Base-by-base conservation (phyloP, 2,888 invertebrate genomes). In the Leptopilina syphax region DNA sequence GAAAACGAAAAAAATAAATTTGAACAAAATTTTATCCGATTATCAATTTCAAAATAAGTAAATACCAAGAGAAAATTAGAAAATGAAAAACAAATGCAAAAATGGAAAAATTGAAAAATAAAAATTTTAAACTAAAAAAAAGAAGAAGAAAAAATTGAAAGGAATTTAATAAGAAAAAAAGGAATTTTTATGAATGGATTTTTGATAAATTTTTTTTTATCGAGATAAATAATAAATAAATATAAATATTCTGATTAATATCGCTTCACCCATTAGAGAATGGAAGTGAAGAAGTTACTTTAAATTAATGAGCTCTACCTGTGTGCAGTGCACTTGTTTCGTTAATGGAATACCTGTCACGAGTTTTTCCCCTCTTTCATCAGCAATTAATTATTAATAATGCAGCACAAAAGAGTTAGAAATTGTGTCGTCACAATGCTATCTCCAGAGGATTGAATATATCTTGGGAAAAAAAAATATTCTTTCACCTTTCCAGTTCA, bases 261-360 rank as follows among this genome's bases (percentile, higher is more conserved):
- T 27, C 13, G 34, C 13, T 70, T 54, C 7, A 12, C 12, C 13
- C 34, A 34, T 34, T 34, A 6, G 13, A 70, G 24, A 60, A 60
- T 18, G 60, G 60, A 5, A 27, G 54, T 27, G 24, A 65, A 34
- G 13, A 68, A 24, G 50, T 68, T 47, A 50, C 68, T 68, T 50
- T 68, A 68, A 68, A 50, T 68, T 68, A 68, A 68, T 68, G 47
- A 68, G 50, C 50, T 68, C 68, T 27, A 44, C 50, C 24, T 27
- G 50, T 47, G 18, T 68, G 68, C 68, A 68, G 50, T 68, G 50
- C 47, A 68, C 50, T 68, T 68, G 50, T 24, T 68, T 70, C 54
- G 70, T 34, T 85, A 85, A 82, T 79, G 79, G 81, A 80, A 68
- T 83, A 82, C 78, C 76, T 78, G 80, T 83, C 82, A 79, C 63